Percentiles rank a stretch among this genome's conserved stretches.
phyloP scores from a whole-genome alignment of 2,113 vertebrate species.

The Pogona vitticeps region DNA sequence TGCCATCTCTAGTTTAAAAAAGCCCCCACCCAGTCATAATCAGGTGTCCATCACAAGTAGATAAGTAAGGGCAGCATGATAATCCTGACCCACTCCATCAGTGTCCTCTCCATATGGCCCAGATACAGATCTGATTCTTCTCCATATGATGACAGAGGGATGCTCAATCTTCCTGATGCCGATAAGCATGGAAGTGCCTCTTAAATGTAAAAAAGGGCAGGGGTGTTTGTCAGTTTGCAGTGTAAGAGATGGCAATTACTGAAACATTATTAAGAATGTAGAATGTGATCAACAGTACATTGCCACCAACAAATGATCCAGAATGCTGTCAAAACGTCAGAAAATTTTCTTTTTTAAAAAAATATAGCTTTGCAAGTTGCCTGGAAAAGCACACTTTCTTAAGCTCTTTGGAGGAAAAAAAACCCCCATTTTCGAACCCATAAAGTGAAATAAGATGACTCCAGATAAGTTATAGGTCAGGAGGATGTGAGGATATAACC shows the following conservation, averaged over 20 bases:
- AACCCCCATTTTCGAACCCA: conserved; percentile 51
- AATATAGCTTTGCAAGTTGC: conserved; percentile 47
- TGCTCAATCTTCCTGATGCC: too few relatives aligned
- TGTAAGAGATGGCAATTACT: too few relatives aligned
- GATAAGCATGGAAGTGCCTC: not conserved
- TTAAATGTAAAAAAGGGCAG: conserved; percentile 26
- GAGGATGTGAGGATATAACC: conserved; percentile 43
- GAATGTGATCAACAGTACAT: not conserved
- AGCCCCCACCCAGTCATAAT: too few relatives aligned
- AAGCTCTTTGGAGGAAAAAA: conserved; percentile 18
- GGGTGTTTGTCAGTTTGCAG: too few relatives aligned
- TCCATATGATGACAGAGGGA: too few relatives aligned
- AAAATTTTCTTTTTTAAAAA: conserved; percentile 42
- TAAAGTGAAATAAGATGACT: conserved; percentile 55
- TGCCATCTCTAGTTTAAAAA: too few relatives aligned
- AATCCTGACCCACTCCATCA: too few relatives aligned
- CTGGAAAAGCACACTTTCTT: conserved; percentile 1
- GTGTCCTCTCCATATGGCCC: too few relatives aligned
- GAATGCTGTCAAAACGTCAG: conserved; percentile 41
- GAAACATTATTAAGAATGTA: too few relatives aligned
- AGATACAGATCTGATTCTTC: too few relatives aligned
- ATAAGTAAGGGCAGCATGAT: too few relatives aligned
- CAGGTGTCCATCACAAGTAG: too few relatives aligned
- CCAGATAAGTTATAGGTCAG: conserved; percentile 56
- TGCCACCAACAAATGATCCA: not conserved